Percentiles rank a stretch among this genome's conserved stretches.
These are phyloP conservation scores for Phrynocephalus versicolor DNA, from an alignment of 2,113 vertebrate genomes.

Conservation along the genomic window DNA sequence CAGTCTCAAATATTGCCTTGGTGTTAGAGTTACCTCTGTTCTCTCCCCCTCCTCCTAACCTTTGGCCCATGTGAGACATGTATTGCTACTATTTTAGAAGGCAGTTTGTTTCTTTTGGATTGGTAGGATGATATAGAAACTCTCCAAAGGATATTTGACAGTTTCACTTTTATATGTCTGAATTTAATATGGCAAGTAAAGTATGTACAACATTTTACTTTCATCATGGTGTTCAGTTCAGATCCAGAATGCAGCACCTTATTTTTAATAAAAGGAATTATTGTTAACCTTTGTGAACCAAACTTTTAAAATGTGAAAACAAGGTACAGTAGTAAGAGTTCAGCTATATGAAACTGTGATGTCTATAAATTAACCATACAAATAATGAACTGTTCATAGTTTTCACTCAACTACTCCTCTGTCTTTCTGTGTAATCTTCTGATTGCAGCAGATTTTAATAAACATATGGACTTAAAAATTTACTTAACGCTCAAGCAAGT, in stretches of 20 bases:
- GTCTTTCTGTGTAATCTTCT: conserved; percentile 36
- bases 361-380: conserved; percentile 47
- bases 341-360: conserved; percentile 56
- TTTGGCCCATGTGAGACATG: conserved; percentile 12
- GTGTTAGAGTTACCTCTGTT: neutral
- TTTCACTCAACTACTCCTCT: conserved; percentile 9
- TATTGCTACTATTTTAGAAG: conserved; percentile 13
- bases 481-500: neutral
- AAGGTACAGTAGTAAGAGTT: conserved; percentile 4
- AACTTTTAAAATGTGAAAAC: conserved; percentile 12
- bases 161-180: conserved; percentile 20
- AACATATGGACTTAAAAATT: neutral
- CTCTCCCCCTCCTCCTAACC: neutral
- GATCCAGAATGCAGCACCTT: neutral
- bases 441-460: conserved; percentile 39
- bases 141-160: conserved; percentile 43
- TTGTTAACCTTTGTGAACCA: neutral
- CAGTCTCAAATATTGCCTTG: conserved; percentile 3
- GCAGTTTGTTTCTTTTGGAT: conserved; percentile 37
- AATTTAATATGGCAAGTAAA: conserved; percentile 4
- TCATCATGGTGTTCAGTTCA: neutral
- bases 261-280: neutral
- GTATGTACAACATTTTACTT: neutral
- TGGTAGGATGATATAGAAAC: conserved; percentile 31
- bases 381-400: conserved; percentile 38